Evolutionary conservation across 2,888 invertebrate genomes (phyloP), one percentile per base, ranked within the genome.

Genomic region (Folsomia candida): DNA sequence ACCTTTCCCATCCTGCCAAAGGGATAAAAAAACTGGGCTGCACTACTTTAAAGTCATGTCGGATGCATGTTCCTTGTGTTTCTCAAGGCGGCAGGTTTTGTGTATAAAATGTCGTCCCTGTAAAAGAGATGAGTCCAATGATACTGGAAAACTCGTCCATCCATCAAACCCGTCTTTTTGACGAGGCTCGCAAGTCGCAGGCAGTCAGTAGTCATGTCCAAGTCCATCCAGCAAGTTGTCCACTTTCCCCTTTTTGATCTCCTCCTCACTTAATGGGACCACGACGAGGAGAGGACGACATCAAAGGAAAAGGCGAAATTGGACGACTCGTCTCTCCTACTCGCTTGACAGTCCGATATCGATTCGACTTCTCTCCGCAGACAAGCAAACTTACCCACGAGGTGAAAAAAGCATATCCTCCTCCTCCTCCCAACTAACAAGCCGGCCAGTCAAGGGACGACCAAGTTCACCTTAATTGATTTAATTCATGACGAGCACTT

Each of bases 101-200:
- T n/a, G n/a, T n/a, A n/a, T n/a, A n/a, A n/a, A n/a, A n/a, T n/a
- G n/a, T n/a, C n/a, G n/a, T 72, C 75, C 73, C 64, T 70, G 28
- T 37, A 54, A 61, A 73, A 72, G 69, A 76, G 80, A 80, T 80
- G 78, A 77, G 62, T 67, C 76, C 72, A 77, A 75, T 78, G 80
- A 80, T 79, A 80, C 76, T 77, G 71, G 70, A 78, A 76, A 80
- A 78, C 76, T 76, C 77, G 73, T 74, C 75, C 80, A 79, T 80
- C 80, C 77, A 80, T 80, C 80, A 80, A 79, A 78, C 73, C 70
- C 74, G 71, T 77, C 76, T 54, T 54, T 78, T 80, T 80, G 80
- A 79, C 80, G 78, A 77, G 37, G 20, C 54, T 54, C 70, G 68
- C 66, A 59, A 37, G 37, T 4, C 4, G 14, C 37, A 37, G 14